Evolutionary conservation across 2,113 vertebrate genomes (phyloP).

Genomic region (Machaerirhynchus nigripectus): DNA sequence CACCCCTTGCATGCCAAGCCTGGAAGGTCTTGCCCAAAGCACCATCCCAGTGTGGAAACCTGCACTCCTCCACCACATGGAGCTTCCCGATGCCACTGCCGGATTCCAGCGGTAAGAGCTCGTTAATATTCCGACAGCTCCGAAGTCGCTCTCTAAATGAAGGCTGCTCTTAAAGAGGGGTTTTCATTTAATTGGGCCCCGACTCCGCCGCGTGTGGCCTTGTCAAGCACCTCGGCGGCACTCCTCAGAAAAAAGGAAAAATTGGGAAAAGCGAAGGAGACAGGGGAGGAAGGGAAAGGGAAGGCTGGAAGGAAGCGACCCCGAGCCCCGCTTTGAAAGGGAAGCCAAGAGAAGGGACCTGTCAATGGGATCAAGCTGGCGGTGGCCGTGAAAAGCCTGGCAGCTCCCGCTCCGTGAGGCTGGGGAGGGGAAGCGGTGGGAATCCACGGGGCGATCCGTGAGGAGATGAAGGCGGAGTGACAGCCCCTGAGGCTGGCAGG

Average conservation of each 20-base stretch:
- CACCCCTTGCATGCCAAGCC: rapidly evolving
- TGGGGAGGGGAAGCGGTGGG: constrained; percentile 31
- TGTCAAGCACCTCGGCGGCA: background rate
- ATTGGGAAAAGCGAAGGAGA: background rate
- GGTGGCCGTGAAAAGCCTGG: constrained; percentile 27
- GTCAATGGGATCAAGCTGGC: constrained; percentile 36
- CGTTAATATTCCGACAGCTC: constrained; percentile 61
- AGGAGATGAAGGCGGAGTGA: constrained; percentile 60
- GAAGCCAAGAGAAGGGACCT: constrained; percentile 3
- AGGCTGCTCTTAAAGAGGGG: constrained; percentile 6
- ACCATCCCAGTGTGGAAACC: background rate
- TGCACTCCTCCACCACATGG: rapidly evolving
- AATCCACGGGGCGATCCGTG: constrained; percentile 15
- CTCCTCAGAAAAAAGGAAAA: background rate
- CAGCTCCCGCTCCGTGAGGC: background rate
- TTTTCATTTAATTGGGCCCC: constrained; percentile 49
- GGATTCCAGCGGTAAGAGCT: background rate
- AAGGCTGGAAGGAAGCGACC: background rate
- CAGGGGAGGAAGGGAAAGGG: background rate
- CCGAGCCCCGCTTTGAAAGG: background rate
- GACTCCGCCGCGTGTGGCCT: background rate
- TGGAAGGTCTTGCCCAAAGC: background rate
- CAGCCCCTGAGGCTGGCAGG: constrained; percentile 46
- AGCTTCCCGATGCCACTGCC: rapidly evolving
- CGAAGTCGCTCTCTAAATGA: background rate